A percentile compares a stretch with the other conserved stretches of the same genome.
Conservation (phyloP, 2,888 invertebrate genomes). For the Panorpa germanica region DNA sequence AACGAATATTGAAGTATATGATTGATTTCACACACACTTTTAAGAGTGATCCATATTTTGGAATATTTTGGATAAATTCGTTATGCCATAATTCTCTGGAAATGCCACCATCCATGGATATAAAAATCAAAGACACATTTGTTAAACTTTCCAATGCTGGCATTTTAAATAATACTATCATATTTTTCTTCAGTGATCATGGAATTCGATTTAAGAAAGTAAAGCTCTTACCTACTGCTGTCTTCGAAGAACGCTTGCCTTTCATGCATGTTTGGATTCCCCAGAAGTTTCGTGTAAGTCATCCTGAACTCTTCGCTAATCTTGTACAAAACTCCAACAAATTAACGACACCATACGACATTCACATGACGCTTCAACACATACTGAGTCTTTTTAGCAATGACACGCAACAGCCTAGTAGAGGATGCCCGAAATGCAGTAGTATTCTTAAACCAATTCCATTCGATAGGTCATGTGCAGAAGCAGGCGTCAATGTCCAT, state of each 20-base stretch:
- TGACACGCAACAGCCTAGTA: slow-evolving; percentile 23
- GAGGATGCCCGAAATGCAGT: slow-evolving; percentile 43
- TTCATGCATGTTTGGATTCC: slow-evolving; percentile 53
- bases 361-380: slow-evolving; percentile 50
- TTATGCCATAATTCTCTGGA: slow-evolving; percentile 54
- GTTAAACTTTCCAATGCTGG: slow-evolving; percentile 35
- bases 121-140: slow-evolving; percentile 35
- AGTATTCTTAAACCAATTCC: slow-evolving; percentile 39
- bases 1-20: slow-evolving; percentile 48
- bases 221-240: slow-evolving; percentile 47
- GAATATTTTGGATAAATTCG: slow-evolving; percentile 62
- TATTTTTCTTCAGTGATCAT: slow-evolving; percentile 61
- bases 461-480: slow-evolving; percentile 41
- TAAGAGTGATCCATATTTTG: slow-evolving; percentile 42
- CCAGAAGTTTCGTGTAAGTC: slow-evolving; percentile 30
- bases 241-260: slow-evolving; percentile 61
- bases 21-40: slow-evolving; percentile 44
- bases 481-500: slow-evolving; percentile 45
- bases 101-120: slow-evolving; percentile 45
- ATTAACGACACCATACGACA: slow-evolving; percentile 54
- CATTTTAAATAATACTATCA: slow-evolving; percentile 40
- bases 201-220: slow-evolving; percentile 60
- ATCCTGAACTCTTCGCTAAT: slow-evolving; percentile 32
- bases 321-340: slow-evolving; percentile 40
- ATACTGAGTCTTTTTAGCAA: slow-evolving; percentile 27